These are phyloP conservation scores for Biston betularia DNA, from an alignment of 2,888 invertebrate genomes.

Conservation along the genomic window DNA sequence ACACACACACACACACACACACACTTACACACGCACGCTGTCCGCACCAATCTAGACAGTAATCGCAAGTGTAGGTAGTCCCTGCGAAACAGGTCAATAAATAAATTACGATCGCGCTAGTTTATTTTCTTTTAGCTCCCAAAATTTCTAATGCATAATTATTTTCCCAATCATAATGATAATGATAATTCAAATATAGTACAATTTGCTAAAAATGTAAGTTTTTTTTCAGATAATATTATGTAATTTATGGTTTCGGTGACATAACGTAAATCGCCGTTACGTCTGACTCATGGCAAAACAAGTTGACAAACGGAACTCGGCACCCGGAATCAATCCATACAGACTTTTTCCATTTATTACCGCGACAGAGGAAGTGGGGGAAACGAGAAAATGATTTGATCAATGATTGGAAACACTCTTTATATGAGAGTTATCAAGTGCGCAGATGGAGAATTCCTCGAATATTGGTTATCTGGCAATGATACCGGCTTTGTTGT, in stretches of 20 bases:
- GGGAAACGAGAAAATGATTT: slow-evolving; percentile 62
- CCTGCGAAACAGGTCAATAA: too few relatives aligned
- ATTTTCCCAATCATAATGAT: too few relatives aligned
- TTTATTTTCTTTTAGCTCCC: neutral
- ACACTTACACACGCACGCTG: too few relatives aligned
- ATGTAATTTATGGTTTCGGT: slow-evolving; percentile 38
- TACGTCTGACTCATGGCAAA: slow-evolving; percentile 30
- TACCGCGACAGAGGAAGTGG: slow-evolving; percentile 55
- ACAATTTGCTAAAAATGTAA: neutral
- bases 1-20: too few relatives aligned
- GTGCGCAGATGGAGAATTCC: slow-evolving; percentile 37
- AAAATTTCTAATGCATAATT: neutral
- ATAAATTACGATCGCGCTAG: neutral
- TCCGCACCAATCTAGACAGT: too few relatives aligned
- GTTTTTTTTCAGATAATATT: slow-evolving; percentile 6
- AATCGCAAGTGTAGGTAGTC: too few relatives aligned
- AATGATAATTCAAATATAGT: too few relatives aligned
- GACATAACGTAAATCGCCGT: slow-evolving; percentile 46
- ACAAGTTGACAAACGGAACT: slow-evolving; percentile 59
- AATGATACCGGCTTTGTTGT: slow-evolving; percentile 26
- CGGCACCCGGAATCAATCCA: slow-evolving; percentile 63
- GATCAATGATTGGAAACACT: slow-evolving; percentile 58
- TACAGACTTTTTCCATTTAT: slow-evolving; percentile 62
- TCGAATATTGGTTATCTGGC: slow-evolving; percentile 33
- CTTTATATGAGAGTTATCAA: slow-evolving; percentile 43